Conservation (phyloP, 1,140 invertebrate genomes). For the Sinella curviseta region DNA sequence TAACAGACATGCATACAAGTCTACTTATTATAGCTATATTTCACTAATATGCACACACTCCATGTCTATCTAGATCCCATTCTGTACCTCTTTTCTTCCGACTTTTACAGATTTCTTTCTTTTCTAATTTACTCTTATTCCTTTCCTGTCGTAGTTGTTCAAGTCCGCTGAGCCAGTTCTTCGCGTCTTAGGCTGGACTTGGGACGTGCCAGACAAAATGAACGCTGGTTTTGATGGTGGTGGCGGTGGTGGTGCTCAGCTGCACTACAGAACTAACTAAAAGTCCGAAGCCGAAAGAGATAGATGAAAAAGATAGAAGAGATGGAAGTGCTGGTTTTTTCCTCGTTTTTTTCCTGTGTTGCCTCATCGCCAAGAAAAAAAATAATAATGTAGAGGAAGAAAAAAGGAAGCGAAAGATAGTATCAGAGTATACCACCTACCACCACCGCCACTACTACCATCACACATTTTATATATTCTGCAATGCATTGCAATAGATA, state of each 20-base stretch:
- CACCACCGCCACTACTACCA: no score
- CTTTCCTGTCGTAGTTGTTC: not conserved
- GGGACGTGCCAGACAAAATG: not conserved
- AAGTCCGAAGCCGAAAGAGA: not conserved
- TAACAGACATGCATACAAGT: no score
- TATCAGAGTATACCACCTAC: no score
- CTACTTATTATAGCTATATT: no score
- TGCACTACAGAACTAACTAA: not conserved
- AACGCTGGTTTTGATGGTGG: not conserved
- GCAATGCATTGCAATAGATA: no score
- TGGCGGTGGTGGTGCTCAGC: not conserved
- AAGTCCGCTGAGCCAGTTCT: not conserved
- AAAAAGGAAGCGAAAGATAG: no score
- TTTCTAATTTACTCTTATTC: not conserved
- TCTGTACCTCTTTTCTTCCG: not conserved
- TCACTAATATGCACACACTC: not conserved
- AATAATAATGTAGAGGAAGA: no score
- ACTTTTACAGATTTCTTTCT: not conserved
- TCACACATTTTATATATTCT: no score
- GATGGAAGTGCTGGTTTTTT: not conserved
- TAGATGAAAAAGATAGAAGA: not conserved
- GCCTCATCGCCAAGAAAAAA: not conserved
- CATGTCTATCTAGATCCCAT: not conserved
- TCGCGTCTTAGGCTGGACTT: not conserved
- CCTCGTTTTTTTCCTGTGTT: not conserved